Evolutionary conservation across 1,140 invertebrate genomes (phyloP).

Genomic region (Pemphigus obesinymphae): DNA sequence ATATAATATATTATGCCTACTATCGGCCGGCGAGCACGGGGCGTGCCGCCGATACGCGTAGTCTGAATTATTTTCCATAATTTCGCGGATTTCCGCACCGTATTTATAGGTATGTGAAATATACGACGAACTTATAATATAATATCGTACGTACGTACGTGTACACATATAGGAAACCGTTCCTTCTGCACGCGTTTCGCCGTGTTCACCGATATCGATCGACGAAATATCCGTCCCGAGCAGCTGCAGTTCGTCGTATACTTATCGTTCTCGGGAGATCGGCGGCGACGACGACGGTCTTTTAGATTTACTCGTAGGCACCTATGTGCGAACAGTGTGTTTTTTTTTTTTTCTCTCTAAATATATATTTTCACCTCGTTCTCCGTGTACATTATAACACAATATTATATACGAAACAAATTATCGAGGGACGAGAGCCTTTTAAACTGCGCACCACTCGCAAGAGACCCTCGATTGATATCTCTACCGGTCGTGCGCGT

Average conservation of each 20-base stretch:
- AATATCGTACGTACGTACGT: background rate
- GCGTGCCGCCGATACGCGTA: background rate
- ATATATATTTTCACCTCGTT: no score
- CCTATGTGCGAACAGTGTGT: no score
- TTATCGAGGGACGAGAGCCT: background rate
- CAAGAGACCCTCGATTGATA: background rate
- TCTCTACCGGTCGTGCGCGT: no score
- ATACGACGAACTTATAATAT: no score
- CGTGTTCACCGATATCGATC: background rate
- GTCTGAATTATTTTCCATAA: constrained; percentile 28
- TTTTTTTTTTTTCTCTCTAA: background rate
- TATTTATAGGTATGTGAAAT: background rate
- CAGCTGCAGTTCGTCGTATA: background rate
- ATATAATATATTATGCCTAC: background rate
- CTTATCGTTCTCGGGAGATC: constrained; percentile 2
- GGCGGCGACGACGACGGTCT: background rate
- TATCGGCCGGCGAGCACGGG: background rate
- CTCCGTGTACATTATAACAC: no score
- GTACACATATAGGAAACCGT: background rate
- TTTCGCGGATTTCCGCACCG: background rate
- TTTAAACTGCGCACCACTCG: no score
- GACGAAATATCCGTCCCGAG: background rate
- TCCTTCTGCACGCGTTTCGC: background rate
- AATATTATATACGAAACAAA: background rate
- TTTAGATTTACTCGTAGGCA: background rate